Base-by-base conservation (phyloP, 37 sponge, comb jelly and placozoan genomes). In the Haliclona indistincta region DNA sequence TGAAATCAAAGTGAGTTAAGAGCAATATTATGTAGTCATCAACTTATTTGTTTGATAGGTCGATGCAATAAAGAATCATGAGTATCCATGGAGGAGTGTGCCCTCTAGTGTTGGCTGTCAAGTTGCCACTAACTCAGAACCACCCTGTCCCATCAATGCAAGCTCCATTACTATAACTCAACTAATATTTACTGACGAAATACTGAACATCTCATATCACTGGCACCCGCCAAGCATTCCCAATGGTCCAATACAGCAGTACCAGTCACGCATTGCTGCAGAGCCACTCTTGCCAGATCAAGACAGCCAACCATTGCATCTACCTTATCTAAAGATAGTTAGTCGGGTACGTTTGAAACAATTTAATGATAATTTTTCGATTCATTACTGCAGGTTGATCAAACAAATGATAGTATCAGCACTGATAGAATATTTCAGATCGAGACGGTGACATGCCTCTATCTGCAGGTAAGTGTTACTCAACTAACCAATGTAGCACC, bases 221-320 rank as follows among this genome's bases (percentile, higher is more conserved):
- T 78, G 79, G 79, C 58, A 68, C 6, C 34, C 37, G 23, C 68
- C 79, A 23, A 4, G 4, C 0, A 25, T 8, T 25, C 10, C 60
- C 0, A 67, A 78, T 68, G 79, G 79, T 8, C 52, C 1, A 3
- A 55, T 78, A 10, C 15, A 7, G 20, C 52, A 55, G 22, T 78
- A 78, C 54, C 25, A 40, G 56, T 10, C 67, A 20, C 35, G 79
- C 3, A 68, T 78, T 11, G 20, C 34, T 1, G 38, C 58, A 42
- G 41, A 55, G 2, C 33, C 54, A 45, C 26, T 39, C 11, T 17
- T 38, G 6, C 17, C 67, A 4, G 56, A 26, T n/a, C 42, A 78
- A 45, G 5, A 40, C 3, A 26, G n/a, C 28, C 6, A 20, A 25
- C 28, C 60, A 25, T 25, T 6, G 22, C 26, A 58, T 58, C n/a